Percentiles rank a stretch among this genome's conserved stretches.
Evolutionary conservation across 2,888 invertebrate genomes (phyloP).

Genomic region (Mythimna vitellina): DNA sequence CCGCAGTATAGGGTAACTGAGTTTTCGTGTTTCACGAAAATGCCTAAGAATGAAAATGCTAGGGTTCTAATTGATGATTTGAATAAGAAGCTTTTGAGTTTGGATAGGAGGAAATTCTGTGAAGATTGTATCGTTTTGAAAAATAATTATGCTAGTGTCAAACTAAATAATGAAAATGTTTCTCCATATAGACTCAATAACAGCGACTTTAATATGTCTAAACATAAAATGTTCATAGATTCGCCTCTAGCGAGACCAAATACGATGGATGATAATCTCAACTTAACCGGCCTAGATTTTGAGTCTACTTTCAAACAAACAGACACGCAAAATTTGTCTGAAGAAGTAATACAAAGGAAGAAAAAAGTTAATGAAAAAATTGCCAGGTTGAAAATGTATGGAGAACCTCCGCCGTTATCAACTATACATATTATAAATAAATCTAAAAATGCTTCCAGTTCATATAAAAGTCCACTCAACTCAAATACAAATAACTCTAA

Average conservation of each 20-base stretch:
- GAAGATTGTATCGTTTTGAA: slow-evolving; percentile 78
- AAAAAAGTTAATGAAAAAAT: slow-evolving; percentile 83
- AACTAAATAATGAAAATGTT: slow-evolving; percentile 75
- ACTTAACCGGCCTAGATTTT: slow-evolving; percentile 84
- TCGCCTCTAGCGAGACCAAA: slow-evolving; percentile 72
- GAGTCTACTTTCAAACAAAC: slow-evolving; percentile 84
- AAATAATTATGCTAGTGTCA: slow-evolving; percentile 73
- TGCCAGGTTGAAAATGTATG: slow-evolving; percentile 88
- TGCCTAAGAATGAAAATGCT: slow-evolving; percentile 89
- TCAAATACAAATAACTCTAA: slow-evolving; percentile 58
- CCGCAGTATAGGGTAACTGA: slow-evolving; percentile 92
- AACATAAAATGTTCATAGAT: slow-evolving; percentile 78
- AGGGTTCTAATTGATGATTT: slow-evolving; percentile 86
- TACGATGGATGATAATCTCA: slow-evolving; percentile 73
- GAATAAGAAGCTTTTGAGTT: slow-evolving; percentile 70
- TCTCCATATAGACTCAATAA: slow-evolving; percentile 80
- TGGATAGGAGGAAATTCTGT: slow-evolving; percentile 72
- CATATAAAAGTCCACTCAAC: slow-evolving; percentile 83
- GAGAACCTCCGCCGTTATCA: slow-evolving; percentile 90
- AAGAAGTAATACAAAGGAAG: slow-evolving; percentile 76
- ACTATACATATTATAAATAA: slow-evolving; percentile 84
- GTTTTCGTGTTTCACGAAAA: slow-evolving; percentile 91
- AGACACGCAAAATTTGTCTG: slow-evolving; percentile 76
- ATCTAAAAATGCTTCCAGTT: slow-evolving; percentile 78
- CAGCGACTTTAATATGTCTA: slow-evolving; percentile 75